These are phyloP conservation scores for Tricholauxania praeusta DNA, from an alignment of 2,888 invertebrate species.

Conservation along the genomic window DNA sequence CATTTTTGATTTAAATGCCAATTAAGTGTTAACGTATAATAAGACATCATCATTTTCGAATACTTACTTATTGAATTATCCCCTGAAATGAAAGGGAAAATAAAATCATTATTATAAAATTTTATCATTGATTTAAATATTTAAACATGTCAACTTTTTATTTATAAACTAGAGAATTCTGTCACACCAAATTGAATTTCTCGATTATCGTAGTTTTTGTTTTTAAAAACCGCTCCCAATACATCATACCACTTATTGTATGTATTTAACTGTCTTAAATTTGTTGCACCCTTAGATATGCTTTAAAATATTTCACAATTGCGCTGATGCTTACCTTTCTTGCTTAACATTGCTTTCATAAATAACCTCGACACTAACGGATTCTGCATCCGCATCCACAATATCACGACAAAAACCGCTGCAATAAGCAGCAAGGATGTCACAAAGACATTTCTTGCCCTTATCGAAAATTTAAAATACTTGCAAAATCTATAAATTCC, in stretches of 20 bases:
- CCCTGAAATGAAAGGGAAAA: constrained; percentile 55
- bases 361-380: constrained; percentile 33
- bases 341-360: constrained; percentile 19
- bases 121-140: not conserved
- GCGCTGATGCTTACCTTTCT: not conserved
- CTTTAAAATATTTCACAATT: not conserved
- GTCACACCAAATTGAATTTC: too few species aligned
- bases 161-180: too few species aligned
- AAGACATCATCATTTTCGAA: constrained; percentile 40
- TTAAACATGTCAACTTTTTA: too few species aligned
- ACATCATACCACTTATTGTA: too few species aligned
- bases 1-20: constrained; percentile 53
- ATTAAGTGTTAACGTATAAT: constrained; percentile 47
- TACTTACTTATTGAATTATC: constrained; percentile 67
- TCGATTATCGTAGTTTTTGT: too few species aligned
- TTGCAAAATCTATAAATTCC: constrained; percentile 48
- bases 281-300: not conserved
- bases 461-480: constrained; percentile 52
- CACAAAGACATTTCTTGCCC: constrained; percentile 39
- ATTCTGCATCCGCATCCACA: constrained; percentile 12
- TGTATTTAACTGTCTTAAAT: too few species aligned
- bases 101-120: not conserved
- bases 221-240: too few species aligned
- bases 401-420: constrained; percentile 28
- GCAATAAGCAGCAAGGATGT: constrained; percentile 19